Evolutionary conservation across 2,797 vertebrate genomes (phyloP).

Genomic region (Euthynnus affinis): DNA sequence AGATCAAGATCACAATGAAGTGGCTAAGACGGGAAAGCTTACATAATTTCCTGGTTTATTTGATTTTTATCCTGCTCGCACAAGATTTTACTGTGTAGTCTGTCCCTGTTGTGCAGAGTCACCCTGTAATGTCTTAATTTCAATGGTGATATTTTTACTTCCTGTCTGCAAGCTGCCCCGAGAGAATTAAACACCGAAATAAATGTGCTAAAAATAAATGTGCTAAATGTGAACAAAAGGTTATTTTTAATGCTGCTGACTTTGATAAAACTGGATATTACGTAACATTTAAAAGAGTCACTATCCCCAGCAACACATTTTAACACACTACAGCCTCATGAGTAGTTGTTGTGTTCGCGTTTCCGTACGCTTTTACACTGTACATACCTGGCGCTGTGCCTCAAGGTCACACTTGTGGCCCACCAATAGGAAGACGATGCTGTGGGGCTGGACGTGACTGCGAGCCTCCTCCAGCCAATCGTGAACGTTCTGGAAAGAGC

Average conservation of each 20-base stretch:
- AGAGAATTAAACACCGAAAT: conserved; percentile 14
- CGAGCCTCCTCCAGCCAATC: conserved; percentile 99
- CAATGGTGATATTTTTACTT: conserved; percentile 43
- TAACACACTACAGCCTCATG: not conserved
- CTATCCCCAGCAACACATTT: not conserved
- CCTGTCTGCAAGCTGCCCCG: conserved; percentile 8
- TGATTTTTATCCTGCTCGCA: not conserved
- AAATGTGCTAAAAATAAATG: no score
- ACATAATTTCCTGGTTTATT: not conserved
- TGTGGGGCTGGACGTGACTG: conserved; percentile 96
- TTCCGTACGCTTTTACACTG: not conserved
- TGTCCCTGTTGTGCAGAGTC: conserved; percentile 11
- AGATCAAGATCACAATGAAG: conserved; percentile 1
- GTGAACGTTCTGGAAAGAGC: conserved; percentile 98
- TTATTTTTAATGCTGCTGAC: conserved; percentile 47
- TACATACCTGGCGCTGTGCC: conserved; percentile 89
- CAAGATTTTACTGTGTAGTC: not conserved
- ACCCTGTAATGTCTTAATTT: conserved; percentile 24
- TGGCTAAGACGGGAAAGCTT: not conserved
- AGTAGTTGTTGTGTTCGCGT: no score
- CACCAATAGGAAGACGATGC: conserved; percentile 97
- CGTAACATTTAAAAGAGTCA: not conserved
- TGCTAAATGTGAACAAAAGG: conserved; percentile 40
- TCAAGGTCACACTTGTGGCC: conserved; percentile 99
- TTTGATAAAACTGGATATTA: not conserved